Base-by-base conservation (phyloP, 1,140 invertebrate species). In the Drosophila paulistorum region DNA sequence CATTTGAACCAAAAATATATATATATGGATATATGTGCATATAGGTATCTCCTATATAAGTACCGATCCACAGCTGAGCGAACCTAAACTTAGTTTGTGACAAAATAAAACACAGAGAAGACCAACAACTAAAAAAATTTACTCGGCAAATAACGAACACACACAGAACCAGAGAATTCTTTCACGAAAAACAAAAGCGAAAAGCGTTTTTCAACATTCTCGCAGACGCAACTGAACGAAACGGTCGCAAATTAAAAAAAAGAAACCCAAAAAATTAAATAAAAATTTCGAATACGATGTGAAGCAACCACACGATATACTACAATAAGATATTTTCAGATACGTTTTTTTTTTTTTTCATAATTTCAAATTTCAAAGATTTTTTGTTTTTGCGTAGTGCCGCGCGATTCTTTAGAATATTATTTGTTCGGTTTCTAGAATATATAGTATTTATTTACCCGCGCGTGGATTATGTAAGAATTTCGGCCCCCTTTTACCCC, bases 141-240 rank as follows among this genome's bases (percentile, higher is more conserved):
- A 57, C 57, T 59, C 57, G 57, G 57, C 57, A 59, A 64, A 39
- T 39, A 39, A 64, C 35, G 54, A 65, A 23, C 30, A 30, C 30
- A 30, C 30, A 7, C 45, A 20, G 20, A 37, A 37, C 35, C 30
- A 30, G 6, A 51, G 45, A 59, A 59, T 59, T 59, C 57, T 59
- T 37, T 59, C 57, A 59, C 68, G 68, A 86, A 87, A 30, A 87
- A 82, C 71, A 77, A 74, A 68, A 74, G 68, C 71, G 82, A 77
- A 77, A 77, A 77, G 42, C 42, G 64, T 65, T 54, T 72, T 86
- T 79, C 72, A 75, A 76, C 79, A 89, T 87, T 87, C 83, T 87
- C 84, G 76, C 76, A 60, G 77, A 81, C 73, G 68, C 71, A 63
- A 65, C 68, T 68, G 71, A 79, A 71, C 84, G 76, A 77, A 80